Base-by-base conservation (phyloP, 1,140 invertebrate species). In the Heterodera carotae region DNA sequence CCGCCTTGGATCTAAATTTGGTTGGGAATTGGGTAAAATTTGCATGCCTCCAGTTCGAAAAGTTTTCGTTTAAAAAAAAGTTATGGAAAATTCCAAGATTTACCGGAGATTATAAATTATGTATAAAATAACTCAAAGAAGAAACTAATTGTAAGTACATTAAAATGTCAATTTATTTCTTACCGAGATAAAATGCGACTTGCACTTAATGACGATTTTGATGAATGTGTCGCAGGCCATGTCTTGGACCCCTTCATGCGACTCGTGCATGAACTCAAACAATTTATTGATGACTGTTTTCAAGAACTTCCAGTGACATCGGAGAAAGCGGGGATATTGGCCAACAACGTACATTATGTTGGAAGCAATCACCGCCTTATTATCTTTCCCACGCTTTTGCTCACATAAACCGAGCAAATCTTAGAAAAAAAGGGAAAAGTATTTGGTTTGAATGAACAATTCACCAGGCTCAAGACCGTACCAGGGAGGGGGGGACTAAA, bases 281-380 rank as follows among this genome's bases (percentile, higher is more conserved):
- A 99, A 90, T 90, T 99, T 99, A 90, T 99, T 99, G 66, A 99
- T 96, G 86, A 99, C 97, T 75, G 97, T 99, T 90, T 99, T 99
- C n/a, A 99, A 91, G 89, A 99, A 99, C 89, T 97, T 96, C 97
- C 97, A 99, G 90, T 99, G 97, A n/a, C 95, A 96, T 83, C 95
- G 90, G 56, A 99, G 90, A 90, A 99, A 99, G 66, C 97, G 91
- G 68, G 97, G 97, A 90, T 99, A 99, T 88, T 99, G 97, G 33
- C 97, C 97, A 43, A 99, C 97, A 79, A 99, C 97, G 89, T 99
- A 99, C 97, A 99, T 99, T 80, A 99, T 99, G 89, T 99, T 99
- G 77, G 96, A 98, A 7, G 97, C 97, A 86, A 99, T 97, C 71
- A 99, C 99, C 67, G 97, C 97, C 90, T 99, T 99, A 89, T 99